A percentile compares a stretch with the other conserved stretches of the same genome.
Evolutionary conservation across 2,888 invertebrate species (phyloP).

Genomic region (Lydus trimaculatus): DNA sequence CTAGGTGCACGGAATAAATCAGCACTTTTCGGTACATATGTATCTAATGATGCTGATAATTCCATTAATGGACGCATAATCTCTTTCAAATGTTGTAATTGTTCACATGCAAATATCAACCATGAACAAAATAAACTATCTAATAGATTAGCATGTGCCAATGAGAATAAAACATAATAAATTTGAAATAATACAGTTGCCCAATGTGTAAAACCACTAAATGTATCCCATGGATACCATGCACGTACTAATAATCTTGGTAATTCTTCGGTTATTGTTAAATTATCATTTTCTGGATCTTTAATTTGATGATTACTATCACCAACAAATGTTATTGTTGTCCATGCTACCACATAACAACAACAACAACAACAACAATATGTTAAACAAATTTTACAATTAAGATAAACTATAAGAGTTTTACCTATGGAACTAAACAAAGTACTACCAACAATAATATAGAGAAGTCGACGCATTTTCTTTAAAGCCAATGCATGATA

Average conservation of each 20-base stretch:
- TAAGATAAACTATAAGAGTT: not conserved
- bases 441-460: conserved; percentile 71
- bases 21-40: conserved; percentile 76
- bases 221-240: conserved; percentile 80
- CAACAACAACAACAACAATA: no score
- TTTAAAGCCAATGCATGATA: conserved; percentile 77
- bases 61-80: conserved; percentile 90
- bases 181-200: conserved; percentile 46
- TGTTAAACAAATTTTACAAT: no score
- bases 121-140: conserved; percentile 86
- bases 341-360: no score
- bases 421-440: conserved; percentile 68
- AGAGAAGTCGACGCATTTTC: conserved; percentile 77
- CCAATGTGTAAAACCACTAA: not conserved
- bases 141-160: conserved; percentile 63
- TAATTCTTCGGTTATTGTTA: conserved; percentile 71
- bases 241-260: conserved; percentile 78
- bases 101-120: conserved; percentile 86
- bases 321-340: conserved; percentile 80
- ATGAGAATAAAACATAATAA: conserved; percentile 58
- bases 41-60: conserved; percentile 81
- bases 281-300: conserved; percentile 75
- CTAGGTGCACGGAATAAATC: conserved; percentile 71
- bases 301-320: conserved; percentile 74
- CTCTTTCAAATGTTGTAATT: conserved; percentile 83